Base-by-base conservation (phyloP, 2,797 vertebrate genomes). In the Sarcoramphus papa region DNA sequence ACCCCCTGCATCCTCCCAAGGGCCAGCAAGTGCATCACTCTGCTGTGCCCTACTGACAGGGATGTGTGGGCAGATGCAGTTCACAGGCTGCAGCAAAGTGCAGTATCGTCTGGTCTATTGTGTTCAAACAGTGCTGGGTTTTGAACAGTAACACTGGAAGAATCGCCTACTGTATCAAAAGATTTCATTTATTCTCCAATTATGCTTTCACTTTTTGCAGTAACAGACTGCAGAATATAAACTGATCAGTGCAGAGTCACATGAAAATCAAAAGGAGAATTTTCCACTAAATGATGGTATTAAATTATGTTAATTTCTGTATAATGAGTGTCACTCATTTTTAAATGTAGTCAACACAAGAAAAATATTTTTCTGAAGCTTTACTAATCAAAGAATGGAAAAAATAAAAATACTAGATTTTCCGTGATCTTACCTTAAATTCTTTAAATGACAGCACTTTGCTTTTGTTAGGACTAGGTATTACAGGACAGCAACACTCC, bases 391-490 rank as follows among this genome's bases (percentile, higher is more conserved):
- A 91, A 81, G 24, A 90, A 59, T 12, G 21, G 14, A 76, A 63
- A 84, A 88, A 73, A 13, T 12, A 23, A 75, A 87, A 56, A 25
- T 8, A 31, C 12, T 10, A 23, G 3, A 25, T 88, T 87, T 95
- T 57, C n/a, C 30, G 23, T 68, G 33, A 51, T 51, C 82, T 90
- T 96, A 98, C 98, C 97, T 98, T 98, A 78, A 91, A 90, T 28
- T 96, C 97, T 70, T 97, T 80, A 45, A 97, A 88, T 28, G 98
- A 97, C n/a, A 98, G 84, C 30, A 98, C 96, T 74, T 95, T 95
- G 93, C 98, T 98, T 63, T 97, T 97, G 30, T 94, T 97, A 45
- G 98, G 98, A 81, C 96, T 97, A 31, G 98, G 98, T 86, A 98
- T 97, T 72, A 97, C 84, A 65, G 98, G 98, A 50, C 95, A 98